Conservation (phyloP, 92 coral and sea anemone genomes). For the Palythoa heliodiscus region DNA sequence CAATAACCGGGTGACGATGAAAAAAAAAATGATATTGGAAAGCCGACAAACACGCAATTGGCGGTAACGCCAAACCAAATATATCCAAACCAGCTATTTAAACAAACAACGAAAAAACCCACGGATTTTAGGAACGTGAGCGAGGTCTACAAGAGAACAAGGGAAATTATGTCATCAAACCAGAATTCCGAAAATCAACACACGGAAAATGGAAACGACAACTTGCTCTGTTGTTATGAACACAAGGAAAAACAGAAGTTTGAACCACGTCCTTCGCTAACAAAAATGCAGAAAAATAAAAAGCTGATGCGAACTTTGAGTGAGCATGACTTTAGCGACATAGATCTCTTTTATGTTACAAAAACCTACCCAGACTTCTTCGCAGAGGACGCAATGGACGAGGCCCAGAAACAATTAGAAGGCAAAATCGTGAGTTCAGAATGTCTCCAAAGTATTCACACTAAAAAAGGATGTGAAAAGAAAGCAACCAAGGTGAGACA, state of each 20-base stretch:
- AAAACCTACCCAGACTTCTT: constrained; percentile 36
- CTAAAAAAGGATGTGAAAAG: not conserved
- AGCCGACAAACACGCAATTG: not conserved
- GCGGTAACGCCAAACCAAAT: not conserved
- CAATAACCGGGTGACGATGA: not conserved
- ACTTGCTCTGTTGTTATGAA: not conserved
- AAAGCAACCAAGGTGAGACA: not conserved
- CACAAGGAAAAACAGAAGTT: not conserved
- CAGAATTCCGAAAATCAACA: not conserved
- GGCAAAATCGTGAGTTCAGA: constrained; percentile 4
- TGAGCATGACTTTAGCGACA: constrained; percentile 36
- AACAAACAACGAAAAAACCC: not conserved
- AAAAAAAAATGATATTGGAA: not conserved
- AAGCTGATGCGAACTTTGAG: constrained; percentile 34
- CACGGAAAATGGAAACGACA: not conserved
- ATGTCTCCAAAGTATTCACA: not conserved
- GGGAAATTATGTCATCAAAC: constrained; percentile 18
- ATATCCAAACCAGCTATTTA: not conserved
- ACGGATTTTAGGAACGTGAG: not conserved
- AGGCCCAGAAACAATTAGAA: constrained; percentile 30
- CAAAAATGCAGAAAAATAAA: constrained; percentile 28
- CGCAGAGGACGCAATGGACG: constrained; percentile 25
- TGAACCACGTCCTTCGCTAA: not conserved
- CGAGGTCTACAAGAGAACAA: not conserved
- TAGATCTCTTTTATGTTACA: constrained; percentile 32